phyloP scores from a whole-genome alignment of 2,113 vertebrate species.

The Lipophrys pholis region DNA sequence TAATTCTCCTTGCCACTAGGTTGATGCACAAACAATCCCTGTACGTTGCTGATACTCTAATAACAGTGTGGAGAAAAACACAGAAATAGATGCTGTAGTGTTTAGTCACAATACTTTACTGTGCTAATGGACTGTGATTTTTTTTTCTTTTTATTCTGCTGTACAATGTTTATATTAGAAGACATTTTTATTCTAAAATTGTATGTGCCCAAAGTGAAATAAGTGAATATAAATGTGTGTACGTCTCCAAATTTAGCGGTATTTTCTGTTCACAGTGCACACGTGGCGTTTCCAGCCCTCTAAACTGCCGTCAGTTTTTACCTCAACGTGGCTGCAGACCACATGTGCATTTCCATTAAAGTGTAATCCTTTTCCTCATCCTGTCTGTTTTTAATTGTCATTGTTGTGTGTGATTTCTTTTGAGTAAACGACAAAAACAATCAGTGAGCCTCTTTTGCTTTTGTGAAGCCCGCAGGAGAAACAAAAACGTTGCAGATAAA shows the following conservation, averaged over 20 bases:
- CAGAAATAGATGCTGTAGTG: constrained; percentile 17
- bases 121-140: constrained; percentile 1
- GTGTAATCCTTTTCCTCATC: constrained; percentile 29
- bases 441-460: constrained; percentile 29
- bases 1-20: not conserved
- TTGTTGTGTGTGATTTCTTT: constrained; percentile 59
- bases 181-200: constrained; percentile 17
- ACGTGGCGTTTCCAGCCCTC: constrained; percentile 19
- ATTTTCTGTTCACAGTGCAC: constrained; percentile 28
- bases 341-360: constrained; percentile 48
- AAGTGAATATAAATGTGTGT: not conserved
- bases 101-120: not conserved
- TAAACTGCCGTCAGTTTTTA: constrained; percentile 36
- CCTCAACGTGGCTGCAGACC: constrained; percentile 23
- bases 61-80: too few relatives aligned
- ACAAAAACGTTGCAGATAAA: not conserved
- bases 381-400: constrained; percentile 40
- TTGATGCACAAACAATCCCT: constrained; percentile 11
- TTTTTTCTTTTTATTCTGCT: constrained; percentile 7
- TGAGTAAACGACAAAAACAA: constrained; percentile 45
- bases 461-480: constrained; percentile 14
- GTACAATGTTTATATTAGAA: not conserved
- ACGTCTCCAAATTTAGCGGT: not conserved
- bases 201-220: constrained; percentile 5
- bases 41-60: constrained; percentile 1